A percentile compares a stretch with the other conserved stretches of the same genome.
Evolutionary conservation across 2,888 invertebrate species (phyloP).

Genomic region (Anaspis maculata): DNA sequence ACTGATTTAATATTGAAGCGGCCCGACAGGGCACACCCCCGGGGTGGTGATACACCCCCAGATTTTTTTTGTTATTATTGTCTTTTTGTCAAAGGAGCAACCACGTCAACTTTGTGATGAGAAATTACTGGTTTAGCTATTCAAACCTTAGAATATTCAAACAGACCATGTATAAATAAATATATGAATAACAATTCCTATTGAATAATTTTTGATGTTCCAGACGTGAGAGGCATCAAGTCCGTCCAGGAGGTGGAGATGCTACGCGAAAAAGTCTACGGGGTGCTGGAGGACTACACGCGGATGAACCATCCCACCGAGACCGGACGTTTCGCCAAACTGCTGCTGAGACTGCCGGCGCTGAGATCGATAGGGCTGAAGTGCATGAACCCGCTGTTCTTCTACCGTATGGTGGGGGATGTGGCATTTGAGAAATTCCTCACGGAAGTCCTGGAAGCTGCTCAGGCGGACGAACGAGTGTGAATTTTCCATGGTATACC

Average conservation of each 20-base stretch:
- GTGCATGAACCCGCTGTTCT: conserved; percentile 90
- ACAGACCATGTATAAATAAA: too few relatives aligned
- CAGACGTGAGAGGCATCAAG: conserved; percentile 73
- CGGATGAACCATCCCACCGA: conserved; percentile 81
- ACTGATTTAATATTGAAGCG: too few relatives aligned
- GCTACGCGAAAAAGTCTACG: conserved; percentile 91
- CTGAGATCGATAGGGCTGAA: conserved; percentile 87
- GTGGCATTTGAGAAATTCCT: conserved; percentile 78
- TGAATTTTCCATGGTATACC: conserved; percentile 5
- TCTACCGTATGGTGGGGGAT: conserved; percentile 85
- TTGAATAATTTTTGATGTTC: not conserved
- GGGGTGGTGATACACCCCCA: too few relatives aligned
- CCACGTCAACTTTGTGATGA: too few relatives aligned
- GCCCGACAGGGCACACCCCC: too few relatives aligned
- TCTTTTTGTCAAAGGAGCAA: too few relatives aligned
- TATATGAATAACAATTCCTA: too few relatives aligned
- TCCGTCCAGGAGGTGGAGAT: conserved; percentile 74
- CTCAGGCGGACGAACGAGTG: conserved; percentile 21
- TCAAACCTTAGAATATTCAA: too few relatives aligned
- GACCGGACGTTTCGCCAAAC: conserved; percentile 90
- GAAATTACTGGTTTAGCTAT: too few relatives aligned
- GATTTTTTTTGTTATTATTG: too few relatives aligned
- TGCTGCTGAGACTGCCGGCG: conserved; percentile 81
- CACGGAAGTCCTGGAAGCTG: conserved; percentile 69
- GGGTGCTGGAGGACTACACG: conserved; percentile 92